Evolutionary conservation across 1,140 invertebrate genomes (phyloP).

Genomic region (Brachionus paranguensis): DNA sequence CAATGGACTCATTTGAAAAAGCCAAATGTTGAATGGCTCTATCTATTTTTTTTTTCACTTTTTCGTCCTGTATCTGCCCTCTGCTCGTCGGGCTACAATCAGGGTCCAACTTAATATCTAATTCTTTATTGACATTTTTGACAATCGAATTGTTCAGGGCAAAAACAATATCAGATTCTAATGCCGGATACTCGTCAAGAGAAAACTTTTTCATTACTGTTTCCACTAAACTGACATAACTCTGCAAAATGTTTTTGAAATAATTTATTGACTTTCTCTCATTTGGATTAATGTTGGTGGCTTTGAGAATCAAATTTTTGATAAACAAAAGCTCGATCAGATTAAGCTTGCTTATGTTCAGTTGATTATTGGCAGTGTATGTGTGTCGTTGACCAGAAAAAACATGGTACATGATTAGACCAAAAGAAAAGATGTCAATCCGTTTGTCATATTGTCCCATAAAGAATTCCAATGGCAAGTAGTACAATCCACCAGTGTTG

Average conservation of each 20-base stretch:
- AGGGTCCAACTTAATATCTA: not conserved
- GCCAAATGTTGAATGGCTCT: not conserved
- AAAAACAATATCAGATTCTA: not conserved
- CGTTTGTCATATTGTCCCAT: constrained; percentile 5
- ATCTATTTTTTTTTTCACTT: not conserved
- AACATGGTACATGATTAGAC: not conserved
- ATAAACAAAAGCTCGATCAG: not conserved
- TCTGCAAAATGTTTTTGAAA: not conserved
- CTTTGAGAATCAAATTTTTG: not conserved
- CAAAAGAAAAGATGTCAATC: not conserved
- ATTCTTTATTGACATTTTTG: not conserved
- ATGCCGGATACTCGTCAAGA: not conserved
- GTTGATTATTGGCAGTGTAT: not conserved
- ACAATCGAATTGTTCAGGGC: not conserved
- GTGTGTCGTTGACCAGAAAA: not conserved
- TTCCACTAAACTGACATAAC: not conserved
- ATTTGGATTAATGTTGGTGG: not conserved
- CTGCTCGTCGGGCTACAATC: not conserved
- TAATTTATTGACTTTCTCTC: not conserved
- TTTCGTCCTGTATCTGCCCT: not conserved
- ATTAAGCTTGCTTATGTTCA: not conserved
- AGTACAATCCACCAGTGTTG: not conserved
- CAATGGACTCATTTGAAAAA: not conserved
- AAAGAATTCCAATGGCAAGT: constrained; percentile 22
- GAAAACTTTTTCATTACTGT: not conserved